Percentiles rank a stretch among this genome's conserved stretches.
phyloP scores from a whole-genome alignment of 1,140 invertebrate genomes.

The Apis laboriosa region DNA sequence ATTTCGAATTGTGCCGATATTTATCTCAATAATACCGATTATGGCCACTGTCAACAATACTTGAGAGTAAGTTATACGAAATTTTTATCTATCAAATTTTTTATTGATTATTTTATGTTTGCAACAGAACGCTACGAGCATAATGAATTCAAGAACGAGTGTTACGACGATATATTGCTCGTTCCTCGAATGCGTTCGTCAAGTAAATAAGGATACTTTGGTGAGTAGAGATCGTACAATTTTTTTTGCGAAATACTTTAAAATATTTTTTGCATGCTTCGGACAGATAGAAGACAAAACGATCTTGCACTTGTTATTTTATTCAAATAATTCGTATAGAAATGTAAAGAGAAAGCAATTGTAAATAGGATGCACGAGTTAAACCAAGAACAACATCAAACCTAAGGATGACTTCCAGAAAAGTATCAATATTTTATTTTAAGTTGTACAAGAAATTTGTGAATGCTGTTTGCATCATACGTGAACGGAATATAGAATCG shows the following conservation, averaged over 20 bases:
- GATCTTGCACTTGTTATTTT: background rate
- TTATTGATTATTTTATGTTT: background rate
- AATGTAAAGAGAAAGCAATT: background rate
- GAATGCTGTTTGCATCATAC: conserved; percentile 56
- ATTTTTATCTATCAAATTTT: background rate
- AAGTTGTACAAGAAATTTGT: conserved; percentile 11
- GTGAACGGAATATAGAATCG: conserved; percentile 26
- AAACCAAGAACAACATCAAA: background rate
- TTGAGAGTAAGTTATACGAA: conserved; percentile 61
- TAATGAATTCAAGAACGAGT: conserved; percentile 36
- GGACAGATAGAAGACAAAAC: too few species aligned
- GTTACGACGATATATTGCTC: conserved; percentile 70
- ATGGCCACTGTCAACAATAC: conserved; percentile 70
- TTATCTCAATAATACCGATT: conserved; percentile 70
- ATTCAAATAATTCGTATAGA: conserved; percentile 10
- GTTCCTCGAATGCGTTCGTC: conserved; percentile 74
- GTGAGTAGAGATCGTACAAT: conserved; percentile 55
- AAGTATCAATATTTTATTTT: background rate
- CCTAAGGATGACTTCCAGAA: background rate
- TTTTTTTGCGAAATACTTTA: background rate
- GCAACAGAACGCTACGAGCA: conserved; percentile 67
- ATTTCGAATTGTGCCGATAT: conserved; percentile 69
- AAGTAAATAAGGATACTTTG: conserved; percentile 73
- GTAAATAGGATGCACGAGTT: conserved; percentile 41
- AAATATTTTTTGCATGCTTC: background rate